Conservation (phyloP, 2,797 vertebrate species). For the Euphonia xanthogaster region DNA sequence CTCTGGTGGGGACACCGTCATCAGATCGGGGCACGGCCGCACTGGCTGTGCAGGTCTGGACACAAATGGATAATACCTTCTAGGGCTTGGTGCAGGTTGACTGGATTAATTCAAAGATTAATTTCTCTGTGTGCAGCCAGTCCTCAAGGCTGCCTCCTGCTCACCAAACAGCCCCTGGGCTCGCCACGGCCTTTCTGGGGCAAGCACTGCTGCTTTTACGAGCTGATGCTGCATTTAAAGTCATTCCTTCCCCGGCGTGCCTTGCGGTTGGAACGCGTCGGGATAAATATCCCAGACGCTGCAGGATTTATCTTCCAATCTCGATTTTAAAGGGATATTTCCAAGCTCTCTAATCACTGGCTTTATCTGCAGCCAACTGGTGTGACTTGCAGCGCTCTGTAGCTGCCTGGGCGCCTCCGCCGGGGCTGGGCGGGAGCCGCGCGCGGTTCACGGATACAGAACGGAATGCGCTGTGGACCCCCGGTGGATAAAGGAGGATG, state of each 20-base stretch:
- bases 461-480: conserved; percentile 7
- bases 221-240: background rate
- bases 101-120: background rate
- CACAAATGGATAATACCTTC: background rate
- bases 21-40: fast-evolving
- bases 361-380: conserved; percentile 2
- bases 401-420: background rate
- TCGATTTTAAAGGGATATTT: conserved; percentile 42
- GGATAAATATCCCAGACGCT: background rate
- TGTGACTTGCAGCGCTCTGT: background rate
- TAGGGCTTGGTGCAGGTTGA: background rate
- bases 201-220: background rate
- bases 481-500: conserved; percentile 32
- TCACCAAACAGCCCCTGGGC: background rate
- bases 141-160: background rate
- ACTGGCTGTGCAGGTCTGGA: fast-evolving
- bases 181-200: background rate
- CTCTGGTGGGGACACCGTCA: fast-evolving
- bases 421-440: background rate
- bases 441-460: background rate
- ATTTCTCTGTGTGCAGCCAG: background rate
- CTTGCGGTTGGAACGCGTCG: background rate
- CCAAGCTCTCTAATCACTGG: background rate
- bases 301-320: conserved; percentile 39
- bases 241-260: background rate